phyloP scores from a whole-genome alignment of 2,113 vertebrate genomes.

The Pachyramphus minor region DNA sequence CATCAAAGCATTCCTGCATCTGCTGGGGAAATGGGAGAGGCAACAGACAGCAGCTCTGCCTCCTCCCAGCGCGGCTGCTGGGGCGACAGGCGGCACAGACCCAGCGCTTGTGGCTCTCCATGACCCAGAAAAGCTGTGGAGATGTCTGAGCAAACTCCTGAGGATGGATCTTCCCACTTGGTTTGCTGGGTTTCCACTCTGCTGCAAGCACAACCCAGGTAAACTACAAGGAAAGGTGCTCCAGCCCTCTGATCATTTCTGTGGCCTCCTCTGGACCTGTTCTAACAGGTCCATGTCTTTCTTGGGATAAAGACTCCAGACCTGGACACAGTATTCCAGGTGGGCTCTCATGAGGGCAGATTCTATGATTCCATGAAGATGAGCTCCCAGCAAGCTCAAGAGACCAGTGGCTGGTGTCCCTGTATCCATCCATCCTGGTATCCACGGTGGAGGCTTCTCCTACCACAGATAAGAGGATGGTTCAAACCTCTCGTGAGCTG shows the following conservation, averaged over 20 bases:
- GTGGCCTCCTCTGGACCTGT: background rate
- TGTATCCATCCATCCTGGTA: background rate
- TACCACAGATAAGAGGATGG: background rate
- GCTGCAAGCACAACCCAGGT: background rate
- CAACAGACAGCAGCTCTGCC: background rate
- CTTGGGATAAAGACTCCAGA: background rate
- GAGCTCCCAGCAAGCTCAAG: background rate
- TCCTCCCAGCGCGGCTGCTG: background rate
- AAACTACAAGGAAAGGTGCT: background rate
- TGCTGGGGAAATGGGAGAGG: background rate
- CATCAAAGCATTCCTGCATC: conserved; percentile 43
- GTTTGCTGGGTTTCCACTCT: background rate
- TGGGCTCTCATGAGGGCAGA: background rate
- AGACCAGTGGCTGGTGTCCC: background rate
- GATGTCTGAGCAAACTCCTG: background rate
- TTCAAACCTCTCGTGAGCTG: background rate
- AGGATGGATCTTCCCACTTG: background rate
- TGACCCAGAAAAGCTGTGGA: background rate
- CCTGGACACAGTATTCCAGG: background rate
- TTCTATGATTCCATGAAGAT: background rate
- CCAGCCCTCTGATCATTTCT: background rate
- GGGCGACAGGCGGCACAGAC: fast-evolving
- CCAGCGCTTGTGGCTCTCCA: background rate
- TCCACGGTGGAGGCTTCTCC: background rate
- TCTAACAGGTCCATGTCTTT: background rate